Evolutionary conservation across 2,797 vertebrate species (phyloP).

Genomic region (Sphenopsis melanotis): DNA sequence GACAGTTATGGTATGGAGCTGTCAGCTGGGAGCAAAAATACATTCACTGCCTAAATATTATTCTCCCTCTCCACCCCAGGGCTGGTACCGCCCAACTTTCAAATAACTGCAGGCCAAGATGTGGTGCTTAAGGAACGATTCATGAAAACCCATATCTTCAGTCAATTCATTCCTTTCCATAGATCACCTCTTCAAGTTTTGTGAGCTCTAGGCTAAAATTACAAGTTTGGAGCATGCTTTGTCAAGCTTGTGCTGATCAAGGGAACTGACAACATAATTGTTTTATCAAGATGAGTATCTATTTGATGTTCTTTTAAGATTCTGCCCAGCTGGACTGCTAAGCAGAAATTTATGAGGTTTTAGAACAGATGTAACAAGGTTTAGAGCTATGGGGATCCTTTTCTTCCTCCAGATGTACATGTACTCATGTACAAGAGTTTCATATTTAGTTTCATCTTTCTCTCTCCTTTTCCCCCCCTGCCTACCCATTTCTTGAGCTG

Average conservation of each 20-base stretch:
- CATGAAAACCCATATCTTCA: background rate
- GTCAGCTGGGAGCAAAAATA: background rate
- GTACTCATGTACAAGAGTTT: background rate
- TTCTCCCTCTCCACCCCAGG: background rate
- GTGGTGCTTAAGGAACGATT: background rate
- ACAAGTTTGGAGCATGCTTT: slow-evolving; percentile 26
- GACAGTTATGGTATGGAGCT: slow-evolving; percentile 36
- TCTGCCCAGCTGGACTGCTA: background rate
- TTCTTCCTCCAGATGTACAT: slow-evolving; percentile 35
- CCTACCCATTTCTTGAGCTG: background rate
- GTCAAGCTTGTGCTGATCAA: slow-evolving; percentile 45
- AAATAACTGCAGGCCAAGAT: slow-evolving; percentile 36
- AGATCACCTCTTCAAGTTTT: slow-evolving; percentile 34
- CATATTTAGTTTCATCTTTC: background rate
- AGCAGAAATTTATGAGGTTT: slow-evolving; percentile 24
- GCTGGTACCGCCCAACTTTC: background rate
- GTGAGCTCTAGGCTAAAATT: slow-evolving; percentile 46
- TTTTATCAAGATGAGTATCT: slow-evolving; percentile 12
- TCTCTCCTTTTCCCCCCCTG: accelerated
- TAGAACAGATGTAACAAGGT: slow-evolving; percentile 38
- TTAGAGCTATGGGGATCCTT: slow-evolving; percentile 34
- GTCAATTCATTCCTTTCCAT: slow-evolving; percentile 3
- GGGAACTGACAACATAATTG: slow-evolving; percentile 15
- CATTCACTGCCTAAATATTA: slow-evolving; percentile 5
- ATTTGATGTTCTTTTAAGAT: slow-evolving; percentile 24